Percentiles rank a stretch among this genome's conserved stretches.
phyloP scores from a whole-genome alignment of 2,113 vertebrate genomes.

The Sclerurus mexicanus region DNA sequence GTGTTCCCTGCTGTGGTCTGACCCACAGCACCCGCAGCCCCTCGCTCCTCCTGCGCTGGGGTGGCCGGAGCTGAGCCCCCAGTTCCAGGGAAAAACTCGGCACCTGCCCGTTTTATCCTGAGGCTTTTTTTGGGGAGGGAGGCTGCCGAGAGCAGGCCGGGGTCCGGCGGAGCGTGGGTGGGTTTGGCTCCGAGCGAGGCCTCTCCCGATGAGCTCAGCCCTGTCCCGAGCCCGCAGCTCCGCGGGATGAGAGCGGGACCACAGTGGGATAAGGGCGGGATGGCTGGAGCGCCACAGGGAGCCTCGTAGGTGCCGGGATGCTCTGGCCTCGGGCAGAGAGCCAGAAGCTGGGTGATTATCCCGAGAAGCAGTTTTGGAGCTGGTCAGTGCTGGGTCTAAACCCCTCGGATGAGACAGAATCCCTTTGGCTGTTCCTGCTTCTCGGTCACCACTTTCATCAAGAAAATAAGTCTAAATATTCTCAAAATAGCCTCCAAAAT shows the following conservation, averaged over 20 bases:
- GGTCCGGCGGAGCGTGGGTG: neutral
- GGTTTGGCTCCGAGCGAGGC: neutral
- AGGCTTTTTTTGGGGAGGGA: neutral
- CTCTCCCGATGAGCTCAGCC: neutral
- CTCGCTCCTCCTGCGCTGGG: fast-evolving
- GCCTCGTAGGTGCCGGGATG: neutral
- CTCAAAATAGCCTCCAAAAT: neutral
- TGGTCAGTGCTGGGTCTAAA: fast-evolving
- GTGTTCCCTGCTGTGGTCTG: fast-evolving
- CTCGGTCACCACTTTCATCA: fast-evolving
- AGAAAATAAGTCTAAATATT: neutral
- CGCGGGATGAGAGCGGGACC: neutral
- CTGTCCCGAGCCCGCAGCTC: neutral
- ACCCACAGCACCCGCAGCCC: neutral
- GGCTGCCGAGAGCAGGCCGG: neutral
- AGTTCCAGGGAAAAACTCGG: neutral
- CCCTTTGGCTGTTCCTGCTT: fast-evolving
- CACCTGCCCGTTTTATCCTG: neutral
- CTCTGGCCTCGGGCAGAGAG: neutral
- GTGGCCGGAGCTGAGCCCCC: neutral
- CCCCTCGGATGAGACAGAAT: neutral
- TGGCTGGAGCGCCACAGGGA: neutral
- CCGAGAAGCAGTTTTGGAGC: neutral
- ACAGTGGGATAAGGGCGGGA: neutral
- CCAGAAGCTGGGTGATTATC: neutral